phyloP scores from a whole-genome alignment of 2,797 vertebrate genomes.

The Peromyscus nudipes region DNA sequence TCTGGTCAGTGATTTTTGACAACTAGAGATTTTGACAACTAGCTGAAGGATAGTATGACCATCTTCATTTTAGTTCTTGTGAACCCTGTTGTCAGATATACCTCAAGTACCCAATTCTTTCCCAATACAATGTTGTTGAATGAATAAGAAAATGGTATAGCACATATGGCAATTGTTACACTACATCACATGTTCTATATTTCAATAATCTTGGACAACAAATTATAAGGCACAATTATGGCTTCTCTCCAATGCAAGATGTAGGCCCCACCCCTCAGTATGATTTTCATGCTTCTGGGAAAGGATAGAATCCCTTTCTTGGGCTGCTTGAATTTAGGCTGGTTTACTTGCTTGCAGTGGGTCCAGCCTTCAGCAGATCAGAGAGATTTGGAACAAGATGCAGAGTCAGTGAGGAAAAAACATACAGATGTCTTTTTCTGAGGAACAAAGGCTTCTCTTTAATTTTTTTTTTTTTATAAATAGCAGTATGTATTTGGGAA shows the following conservation, averaged over 20 bases:
- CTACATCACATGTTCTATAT: background rate
- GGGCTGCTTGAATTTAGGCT: background rate
- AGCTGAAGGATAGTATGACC: background rate
- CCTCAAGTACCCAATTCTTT: background rate
- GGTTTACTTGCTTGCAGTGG: background rate
- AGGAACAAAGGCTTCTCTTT: no score
- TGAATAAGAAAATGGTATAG: background rate
- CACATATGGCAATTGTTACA: background rate
- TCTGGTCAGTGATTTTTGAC: constrained; percentile 3
- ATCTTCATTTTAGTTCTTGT: constrained; percentile 4
- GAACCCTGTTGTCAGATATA: background rate
- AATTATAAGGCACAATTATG: background rate
- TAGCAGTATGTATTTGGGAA: no score
- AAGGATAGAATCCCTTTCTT: background rate
- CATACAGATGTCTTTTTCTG: background rate
- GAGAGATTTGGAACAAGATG: background rate
- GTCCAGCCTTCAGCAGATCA: background rate
- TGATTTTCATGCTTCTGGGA: background rate
- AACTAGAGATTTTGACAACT: background rate
- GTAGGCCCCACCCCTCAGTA: background rate
- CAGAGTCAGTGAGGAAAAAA: background rate
- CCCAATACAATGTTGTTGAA: background rate
- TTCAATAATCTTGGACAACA: background rate
- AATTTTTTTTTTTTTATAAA: no score
- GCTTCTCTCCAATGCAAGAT: background rate